Evolutionary conservation across 2,797 vertebrate species (phyloP), one percentile per base, ranked within the genome.

Genomic region (Neosilurus mollespiculum): DNA sequence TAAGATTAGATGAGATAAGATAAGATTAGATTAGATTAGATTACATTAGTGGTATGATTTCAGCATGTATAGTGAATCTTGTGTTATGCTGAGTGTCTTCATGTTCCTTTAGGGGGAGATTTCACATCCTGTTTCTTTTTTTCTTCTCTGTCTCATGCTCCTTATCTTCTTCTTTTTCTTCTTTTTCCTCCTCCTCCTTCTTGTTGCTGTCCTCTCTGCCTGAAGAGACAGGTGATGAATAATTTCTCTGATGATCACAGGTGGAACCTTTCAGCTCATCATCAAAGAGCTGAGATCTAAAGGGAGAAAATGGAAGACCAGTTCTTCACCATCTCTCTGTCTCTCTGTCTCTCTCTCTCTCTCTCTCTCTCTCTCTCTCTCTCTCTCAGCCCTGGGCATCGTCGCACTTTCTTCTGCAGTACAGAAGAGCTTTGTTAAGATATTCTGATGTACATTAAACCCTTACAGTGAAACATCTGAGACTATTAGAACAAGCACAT

Each of bases 221-320:
- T 62, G 24, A 81, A 73, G 58, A 72, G 43, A 51, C 20, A 64
- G 49, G 20, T 64, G 20, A 73, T 56, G 81, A 76, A 82, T 76
- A 54, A 30, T 64, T 82, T 75, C 61, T 65, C 61, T 82, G 37
- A 70, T 3, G 65, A 81, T 66, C 78, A n/a, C 51, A 70, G 53
- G 66, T 64, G 67, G 18, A 71, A 81, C n/a, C 7, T 62, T 51
- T 81, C 80, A 81, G 80, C 67, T 72, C 58, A 71, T 72, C 69
- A 73, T 81, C 56, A 73, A 72, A 81, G 80, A 73, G 56, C 58
- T 53, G 37, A 62, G 56, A 72, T 72, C 30, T 26, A 43, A 81
- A n/a, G 26, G 69, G 16, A 54, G 81, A 62, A 73, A 64, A 62
- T 73, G 70, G 59, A 62, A 43, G 69, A 73, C 22, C 12, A 2